These are phyloP conservation scores for Biston stratarius DNA, from an alignment of 2,888 invertebrate genomes.

Conservation along the genomic window DNA sequence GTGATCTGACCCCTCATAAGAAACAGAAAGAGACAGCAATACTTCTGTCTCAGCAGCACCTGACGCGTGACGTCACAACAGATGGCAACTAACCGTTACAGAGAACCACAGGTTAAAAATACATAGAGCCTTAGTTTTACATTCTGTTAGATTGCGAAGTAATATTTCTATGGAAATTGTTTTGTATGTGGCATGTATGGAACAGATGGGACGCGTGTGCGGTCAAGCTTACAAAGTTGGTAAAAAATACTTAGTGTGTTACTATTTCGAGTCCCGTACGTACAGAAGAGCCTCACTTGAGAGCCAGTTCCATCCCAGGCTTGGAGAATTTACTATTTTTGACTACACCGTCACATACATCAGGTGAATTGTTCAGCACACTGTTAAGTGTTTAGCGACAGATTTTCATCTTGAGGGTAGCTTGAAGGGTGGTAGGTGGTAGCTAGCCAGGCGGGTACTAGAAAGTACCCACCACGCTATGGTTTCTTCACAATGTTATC, in stretches of 20 bases:
- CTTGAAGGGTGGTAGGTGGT: too few relatives aligned
- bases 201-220: slow-evolving; percentile 67
- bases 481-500: too few relatives aligned
- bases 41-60: slow-evolving; percentile 52
- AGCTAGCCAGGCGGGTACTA: too few relatives aligned
- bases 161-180: not conserved
- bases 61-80: slow-evolving; percentile 65
- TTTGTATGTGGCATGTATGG: slow-evolving; percentile 8
- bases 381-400: too few relatives aligned
- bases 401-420: too few relatives aligned
- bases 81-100: slow-evolving; percentile 63
- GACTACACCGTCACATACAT: too few relatives aligned
- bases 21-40: slow-evolving; percentile 44
- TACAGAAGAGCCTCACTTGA: not conserved
- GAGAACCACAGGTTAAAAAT: slow-evolving; percentile 50
- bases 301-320: too few relatives aligned
- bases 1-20: slow-evolving; percentile 33
- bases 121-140: slow-evolving; percentile 1
- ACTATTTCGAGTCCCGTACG: not conserved
- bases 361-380: too few relatives aligned
- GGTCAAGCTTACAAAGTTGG: slow-evolving; percentile 53
- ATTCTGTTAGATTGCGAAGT: slow-evolving; percentile 14
- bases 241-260: slow-evolving; percentile 29
- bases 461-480: too few relatives aligned
- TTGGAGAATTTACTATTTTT: too few relatives aligned